These are phyloP conservation scores for Catharus fuscescens DNA, from an alignment of 2,113 vertebrate species.

Conservation along the genomic window DNA sequence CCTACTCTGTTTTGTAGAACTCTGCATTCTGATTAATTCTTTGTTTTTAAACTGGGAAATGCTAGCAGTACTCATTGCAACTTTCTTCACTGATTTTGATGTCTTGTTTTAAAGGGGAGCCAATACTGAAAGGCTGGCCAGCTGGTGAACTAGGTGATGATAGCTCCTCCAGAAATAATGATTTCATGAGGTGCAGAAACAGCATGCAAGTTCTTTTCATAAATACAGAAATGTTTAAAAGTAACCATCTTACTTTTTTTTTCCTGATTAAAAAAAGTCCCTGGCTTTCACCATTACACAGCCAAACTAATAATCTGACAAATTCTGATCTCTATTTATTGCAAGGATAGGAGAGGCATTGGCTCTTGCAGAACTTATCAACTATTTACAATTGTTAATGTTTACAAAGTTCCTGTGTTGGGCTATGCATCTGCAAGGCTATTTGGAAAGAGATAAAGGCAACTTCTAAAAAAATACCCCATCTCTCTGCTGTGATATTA, in stretches of 20 bases:
- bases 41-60: background rate
- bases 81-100: background rate
- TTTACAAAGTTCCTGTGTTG: background rate
- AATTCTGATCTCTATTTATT: background rate
- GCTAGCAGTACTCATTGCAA: background rate
- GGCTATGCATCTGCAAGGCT: background rate
- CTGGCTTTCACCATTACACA: background rate
- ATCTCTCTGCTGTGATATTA: background rate
- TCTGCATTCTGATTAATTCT: background rate
- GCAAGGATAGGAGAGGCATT: background rate
- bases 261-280: background rate
- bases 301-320: background rate
- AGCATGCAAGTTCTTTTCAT: background rate
- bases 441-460: slow-evolving; percentile 19
- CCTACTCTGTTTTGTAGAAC: background rate
- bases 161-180: background rate
- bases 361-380: slow-evolving; percentile 24
- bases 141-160: background rate
- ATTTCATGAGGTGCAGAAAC: background rate
- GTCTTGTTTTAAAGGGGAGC: background rate
- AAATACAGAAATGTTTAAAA: background rate
- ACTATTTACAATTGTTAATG: background rate
- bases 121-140: background rate
- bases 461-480: background rate
- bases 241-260: background rate